phyloP scores from a whole-genome alignment of 2,888 invertebrate genomes.

The Tinea semifulvella region DNA sequence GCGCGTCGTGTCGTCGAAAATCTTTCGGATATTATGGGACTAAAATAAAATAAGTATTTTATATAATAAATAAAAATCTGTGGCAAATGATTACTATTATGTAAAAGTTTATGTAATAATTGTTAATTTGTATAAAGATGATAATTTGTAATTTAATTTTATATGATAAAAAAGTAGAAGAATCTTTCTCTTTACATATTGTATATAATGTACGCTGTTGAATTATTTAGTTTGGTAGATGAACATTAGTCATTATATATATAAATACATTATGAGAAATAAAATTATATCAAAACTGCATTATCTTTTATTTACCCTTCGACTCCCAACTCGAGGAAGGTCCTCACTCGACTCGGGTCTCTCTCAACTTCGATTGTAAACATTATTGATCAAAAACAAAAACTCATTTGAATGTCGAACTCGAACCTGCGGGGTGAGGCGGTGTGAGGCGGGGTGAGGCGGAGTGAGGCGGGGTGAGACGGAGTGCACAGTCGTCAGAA shows the following conservation, averaged over 20 bases:
- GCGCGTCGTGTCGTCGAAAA: not conserved
- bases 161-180: slow-evolving; percentile 33
- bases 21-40: slow-evolving; percentile 45
- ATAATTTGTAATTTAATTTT: slow-evolving; percentile 47
- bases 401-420: too few relatives aligned
- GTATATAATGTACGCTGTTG: slow-evolving; percentile 65
- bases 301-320: slow-evolving; percentile 6
- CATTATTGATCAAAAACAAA: too few relatives aligned
- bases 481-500: too few relatives aligned
- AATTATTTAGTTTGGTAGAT: slow-evolving; percentile 66
- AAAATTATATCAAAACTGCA: slow-evolving; percentile 56
- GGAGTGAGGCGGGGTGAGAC: too few relatives aligned
- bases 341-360: too few relatives aligned
- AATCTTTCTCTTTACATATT: slow-evolving; percentile 49
- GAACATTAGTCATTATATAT: slow-evolving; percentile 63
- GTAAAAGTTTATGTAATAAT: slow-evolving; percentile 17
- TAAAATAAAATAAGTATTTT: slow-evolving; percentile 58
- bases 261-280: too few relatives aligned
- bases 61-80: slow-evolving; percentile 62
- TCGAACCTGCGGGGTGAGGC: too few relatives aligned
- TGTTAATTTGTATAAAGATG: slow-evolving; percentile 51
- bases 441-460: too few relatives aligned
- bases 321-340: too few relatives aligned
- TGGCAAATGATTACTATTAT: slow-evolving; percentile 54
- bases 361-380: too few relatives aligned